phyloP scores from a whole-genome alignment of 2,888 invertebrate genomes.

The Conops quadrifasciatus region DNA sequence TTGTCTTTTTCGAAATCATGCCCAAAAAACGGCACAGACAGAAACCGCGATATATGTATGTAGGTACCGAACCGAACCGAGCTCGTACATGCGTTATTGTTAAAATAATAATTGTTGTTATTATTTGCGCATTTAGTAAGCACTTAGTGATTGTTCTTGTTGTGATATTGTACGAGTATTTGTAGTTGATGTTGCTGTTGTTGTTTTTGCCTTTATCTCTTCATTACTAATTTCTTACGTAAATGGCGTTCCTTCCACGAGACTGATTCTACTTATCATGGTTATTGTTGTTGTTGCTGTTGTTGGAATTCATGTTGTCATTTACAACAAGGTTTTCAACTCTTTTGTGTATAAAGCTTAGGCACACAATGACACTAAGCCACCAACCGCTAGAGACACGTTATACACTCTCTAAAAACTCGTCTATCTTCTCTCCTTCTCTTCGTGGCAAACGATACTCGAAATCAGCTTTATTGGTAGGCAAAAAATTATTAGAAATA shows the following conservation, averaged over 20 bases:
- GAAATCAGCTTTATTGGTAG: conserved; percentile 48
- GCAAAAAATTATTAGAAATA: conserved; percentile 37
- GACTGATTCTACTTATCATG: neutral
- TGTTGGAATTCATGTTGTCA: neutral
- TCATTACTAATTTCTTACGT: too few species aligned
- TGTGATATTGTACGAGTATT: neutral
- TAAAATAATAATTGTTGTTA: conserved; percentile 51
- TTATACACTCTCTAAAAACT: conserved; percentile 25
- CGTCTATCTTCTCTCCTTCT: neutral
- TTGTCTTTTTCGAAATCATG: too few species aligned
- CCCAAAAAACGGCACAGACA: too few species aligned
- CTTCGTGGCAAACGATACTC: conserved; percentile 43
- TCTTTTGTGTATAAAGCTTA: conserved; percentile 30
- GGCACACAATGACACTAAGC: conserved; percentile 30
- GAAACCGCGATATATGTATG: too few species aligned
- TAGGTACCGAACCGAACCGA: too few species aligned
- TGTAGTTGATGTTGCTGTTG: neutral
- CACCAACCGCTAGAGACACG: conserved; percentile 35
- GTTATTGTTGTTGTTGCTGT: conserved; percentile 6
- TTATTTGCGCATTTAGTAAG: conserved; percentile 59
- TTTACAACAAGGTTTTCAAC: neutral
- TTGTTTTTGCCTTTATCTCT: conserved; percentile 13
- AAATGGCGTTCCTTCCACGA: conserved; percentile 10
- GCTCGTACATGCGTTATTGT: conserved; percentile 39
- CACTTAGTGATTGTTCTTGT: conserved; percentile 43